Evolutionary conservation across 92 coral and sea anemone species (phyloP), one percentile per base, ranked within the genome.

Genomic region (Nematostella vectensis): DNA sequence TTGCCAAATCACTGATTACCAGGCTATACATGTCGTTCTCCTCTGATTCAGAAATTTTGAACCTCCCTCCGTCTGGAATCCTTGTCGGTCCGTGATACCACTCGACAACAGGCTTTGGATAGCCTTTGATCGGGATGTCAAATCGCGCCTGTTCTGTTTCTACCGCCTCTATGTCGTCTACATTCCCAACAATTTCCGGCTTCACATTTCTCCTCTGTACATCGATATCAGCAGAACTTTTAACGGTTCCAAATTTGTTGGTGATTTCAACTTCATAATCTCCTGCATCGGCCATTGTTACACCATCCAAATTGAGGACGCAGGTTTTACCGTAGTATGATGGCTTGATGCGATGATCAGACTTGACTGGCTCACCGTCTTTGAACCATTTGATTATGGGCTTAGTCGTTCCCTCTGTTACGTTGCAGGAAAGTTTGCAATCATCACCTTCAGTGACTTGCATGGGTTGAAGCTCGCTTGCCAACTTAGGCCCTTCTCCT

Each of bases 41-140:
- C 63, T 63, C 29, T 63, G 65, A 68, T 39, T 79, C 95, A 22
- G 65, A 59, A 47, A 74, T 49, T 50, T 57, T 76, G 48, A 59
- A 54, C 1, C 89, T 75, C 3, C 70, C 83, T 33, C 72, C 87
- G 17, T 58, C 74, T 27, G 38, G 25, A 4, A 93, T 49, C 43
- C 58, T 70, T 26, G 55, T 65, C 27, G 71, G 63, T 36, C 82
- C 93, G 58, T 69, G 74, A 54, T 65, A 91, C 98, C 98, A 91
- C 58, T 78, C 93, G 11, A 91, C 78, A 37, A 27, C 55, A 1
- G 96, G 96, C 39, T 82, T 85, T 20, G 99, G 99, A 51, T 74
- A 59, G 13, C 96, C 94, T 18, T 57, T 64, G 0, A 88, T 79
- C 8, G 60, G 77, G 23, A 82, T 77, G 24, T 77, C 69, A 33